Percentiles rank a stretch among this genome's conserved stretches.
Conservation (phyloP, 2,888 invertebrate species). For the Rhyacophila evoluta region DNA sequence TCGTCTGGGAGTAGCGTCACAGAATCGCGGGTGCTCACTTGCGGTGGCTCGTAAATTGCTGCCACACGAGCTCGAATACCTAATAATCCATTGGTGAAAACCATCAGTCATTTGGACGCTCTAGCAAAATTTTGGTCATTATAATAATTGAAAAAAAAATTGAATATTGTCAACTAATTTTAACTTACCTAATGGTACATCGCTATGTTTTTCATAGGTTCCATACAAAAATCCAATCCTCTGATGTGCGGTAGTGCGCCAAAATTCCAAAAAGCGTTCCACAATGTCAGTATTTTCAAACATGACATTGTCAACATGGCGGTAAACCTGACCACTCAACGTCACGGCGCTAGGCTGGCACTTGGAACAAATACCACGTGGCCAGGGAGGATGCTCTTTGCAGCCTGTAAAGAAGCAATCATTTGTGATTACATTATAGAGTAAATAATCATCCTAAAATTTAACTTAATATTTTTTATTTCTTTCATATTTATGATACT, state of each 20-base stretch:
- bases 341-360: slow-evolving; percentile 99
- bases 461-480: too few species aligned
- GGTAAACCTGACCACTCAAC: slow-evolving; percentile 92
- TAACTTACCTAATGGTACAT: slow-evolving; percentile 87
- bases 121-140: too few species aligned
- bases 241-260: slow-evolving; percentile 95
- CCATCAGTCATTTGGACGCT: too few species aligned
- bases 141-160: too few species aligned
- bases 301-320: slow-evolving; percentile 96
- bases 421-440: too few species aligned
- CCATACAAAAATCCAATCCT: slow-evolving; percentile 95
- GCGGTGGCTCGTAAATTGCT: slow-evolving; percentile 98
- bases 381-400: slow-evolving; percentile 98
- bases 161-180: too few species aligned
- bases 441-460: too few species aligned
- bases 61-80: slow-evolving; percentile 88
- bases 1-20: slow-evolving; percentile 79
- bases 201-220: slow-evolving; percentile 89
- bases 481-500: too few species aligned
- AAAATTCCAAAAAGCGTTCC: slow-evolving; percentile 96
- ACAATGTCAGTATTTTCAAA: slow-evolving; percentile 96
- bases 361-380: slow-evolving; percentile 97
- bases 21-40: slow-evolving; percentile 82
- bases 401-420: slow-evolving; percentile 72
- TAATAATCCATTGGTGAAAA: slow-evolving; percentile 56